Percentiles rank a stretch among this genome's conserved stretches.
phyloP scores from a whole-genome alignment of 2,888 invertebrate species.

The Eupithecia subfuscata region DNA sequence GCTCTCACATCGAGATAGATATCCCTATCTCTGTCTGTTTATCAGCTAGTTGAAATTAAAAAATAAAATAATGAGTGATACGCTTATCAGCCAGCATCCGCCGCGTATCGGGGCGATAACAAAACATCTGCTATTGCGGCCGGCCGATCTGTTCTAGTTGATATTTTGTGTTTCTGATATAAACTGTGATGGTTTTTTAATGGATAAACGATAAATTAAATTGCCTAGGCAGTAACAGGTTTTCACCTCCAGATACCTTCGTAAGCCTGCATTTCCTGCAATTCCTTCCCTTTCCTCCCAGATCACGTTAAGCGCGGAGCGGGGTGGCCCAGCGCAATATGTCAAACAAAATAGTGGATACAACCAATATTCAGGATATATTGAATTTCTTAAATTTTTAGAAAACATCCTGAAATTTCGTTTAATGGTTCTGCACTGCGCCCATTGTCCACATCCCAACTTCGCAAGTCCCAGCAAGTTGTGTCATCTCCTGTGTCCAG shows the following conservation, averaged over 20 bases:
- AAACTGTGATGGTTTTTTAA: not conserved
- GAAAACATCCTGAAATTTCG: too few relatives aligned
- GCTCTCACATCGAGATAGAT: constrained; percentile 52
- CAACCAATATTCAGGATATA: not conserved
- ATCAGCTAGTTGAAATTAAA: constrained; percentile 69
- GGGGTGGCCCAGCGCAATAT: not conserved
- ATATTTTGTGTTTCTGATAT: constrained; percentile 36
- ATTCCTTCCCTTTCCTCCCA: not conserved
- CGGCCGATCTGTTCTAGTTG: constrained; percentile 56
- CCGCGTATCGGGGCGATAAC: constrained; percentile 66
- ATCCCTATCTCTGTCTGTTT: constrained; percentile 57
- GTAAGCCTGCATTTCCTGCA: not conserved
- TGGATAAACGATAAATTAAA: constrained; percentile 1
- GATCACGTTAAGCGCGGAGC: not conserved
- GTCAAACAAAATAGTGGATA: not conserved
- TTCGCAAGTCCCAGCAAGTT: not conserved
- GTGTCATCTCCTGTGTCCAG: not conserved
- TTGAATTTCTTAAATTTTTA: too few relatives aligned
- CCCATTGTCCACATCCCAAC: too few relatives aligned
- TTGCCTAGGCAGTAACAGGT: not conserved
- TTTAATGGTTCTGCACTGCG: too few relatives aligned
- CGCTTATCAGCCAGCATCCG: constrained; percentile 71
- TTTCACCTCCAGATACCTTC: not conserved
- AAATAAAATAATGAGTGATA: constrained; percentile 68
- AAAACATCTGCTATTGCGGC: constrained; percentile 69